These are phyloP conservation scores for Vidua chalybeata DNA, from an alignment of 2,113 vertebrate species.

Conservation along the genomic window DNA sequence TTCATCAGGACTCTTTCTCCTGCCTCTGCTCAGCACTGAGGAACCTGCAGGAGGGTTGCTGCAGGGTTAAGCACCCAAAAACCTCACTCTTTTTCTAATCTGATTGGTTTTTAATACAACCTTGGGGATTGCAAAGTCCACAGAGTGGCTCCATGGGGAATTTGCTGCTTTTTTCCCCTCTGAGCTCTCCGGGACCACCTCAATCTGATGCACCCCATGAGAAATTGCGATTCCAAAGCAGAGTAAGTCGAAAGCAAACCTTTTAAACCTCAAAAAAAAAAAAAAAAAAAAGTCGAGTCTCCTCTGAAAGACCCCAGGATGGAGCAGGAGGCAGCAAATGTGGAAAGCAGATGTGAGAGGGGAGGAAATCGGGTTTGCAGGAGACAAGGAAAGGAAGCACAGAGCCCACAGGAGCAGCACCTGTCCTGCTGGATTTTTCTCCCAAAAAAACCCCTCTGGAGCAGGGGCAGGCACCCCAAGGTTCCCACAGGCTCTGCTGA, in stretches of 20 bases:
- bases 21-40: background rate
- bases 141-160: background rate
- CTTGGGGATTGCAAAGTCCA: background rate
- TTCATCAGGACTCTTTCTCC: background rate
- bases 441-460: background rate
- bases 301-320: background rate
- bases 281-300: background rate
- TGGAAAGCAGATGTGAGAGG: background rate
- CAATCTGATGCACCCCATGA: accelerated
- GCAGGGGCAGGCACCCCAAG: background rate
- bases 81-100: background rate
- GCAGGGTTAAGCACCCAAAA: background rate
- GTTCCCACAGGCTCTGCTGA: background rate
- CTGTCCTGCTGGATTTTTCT: background rate
- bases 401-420: background rate
- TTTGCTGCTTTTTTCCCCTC: background rate
- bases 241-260: background rate
- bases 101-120: too few relatives aligned
- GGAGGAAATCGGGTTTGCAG: background rate
- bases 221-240: background rate
- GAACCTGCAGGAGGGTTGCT: background rate
- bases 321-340: background rate
- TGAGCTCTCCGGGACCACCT: background rate
- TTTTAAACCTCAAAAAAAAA: background rate
- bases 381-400: background rate